A percentile compares a stretch with the other conserved stretches of the same genome.
phyloP scores from a whole-genome alignment of 2,888 invertebrate genomes.

The Nomada flava region DNA sequence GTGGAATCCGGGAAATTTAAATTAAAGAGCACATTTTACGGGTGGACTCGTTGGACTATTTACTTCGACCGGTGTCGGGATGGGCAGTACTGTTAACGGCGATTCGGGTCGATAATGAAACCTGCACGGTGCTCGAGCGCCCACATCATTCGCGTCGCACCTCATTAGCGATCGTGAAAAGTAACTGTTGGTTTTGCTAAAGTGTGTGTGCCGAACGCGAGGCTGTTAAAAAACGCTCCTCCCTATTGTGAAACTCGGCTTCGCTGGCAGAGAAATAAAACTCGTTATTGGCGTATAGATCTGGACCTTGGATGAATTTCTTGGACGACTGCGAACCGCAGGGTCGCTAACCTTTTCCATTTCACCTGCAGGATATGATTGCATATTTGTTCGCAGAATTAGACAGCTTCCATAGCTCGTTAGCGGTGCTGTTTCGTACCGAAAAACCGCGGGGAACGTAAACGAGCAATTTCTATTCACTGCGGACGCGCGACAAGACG shows the following conservation, averaged over 20 bases:
- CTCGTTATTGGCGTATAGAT: too few relatives aligned
- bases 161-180: slow-evolving; percentile 31
- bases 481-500: neutral
- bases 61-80: slow-evolving; percentile 17
- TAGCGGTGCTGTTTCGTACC: slow-evolving; percentile 8
- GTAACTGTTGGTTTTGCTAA: slow-evolving; percentile 20
- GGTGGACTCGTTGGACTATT: slow-evolving; percentile 37
- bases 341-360: neutral
- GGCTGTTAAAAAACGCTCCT: neutral
- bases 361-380: slow-evolving; percentile 26
- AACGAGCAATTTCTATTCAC: slow-evolving; percentile 47
- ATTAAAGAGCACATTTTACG: slow-evolving; percentile 41
- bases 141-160: slow-evolving; percentile 21
- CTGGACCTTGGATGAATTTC: neutral
- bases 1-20: slow-evolving; percentile 32
- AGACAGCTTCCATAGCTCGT: slow-evolving; percentile 36
- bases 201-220: slow-evolving; percentile 24
- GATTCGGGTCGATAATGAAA: slow-evolving; percentile 51
- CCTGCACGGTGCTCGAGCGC: slow-evolving; percentile 34
- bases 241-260: neutral
- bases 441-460: slow-evolving; percentile 32
- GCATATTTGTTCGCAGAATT: slow-evolving; percentile 2
- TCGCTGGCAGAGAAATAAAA: neutral
- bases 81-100: slow-evolving; percentile 18
- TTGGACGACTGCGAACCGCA: too few relatives aligned